Conservation (phyloP, 2,797 vertebrate genomes). For the Gila robusta region DNA sequence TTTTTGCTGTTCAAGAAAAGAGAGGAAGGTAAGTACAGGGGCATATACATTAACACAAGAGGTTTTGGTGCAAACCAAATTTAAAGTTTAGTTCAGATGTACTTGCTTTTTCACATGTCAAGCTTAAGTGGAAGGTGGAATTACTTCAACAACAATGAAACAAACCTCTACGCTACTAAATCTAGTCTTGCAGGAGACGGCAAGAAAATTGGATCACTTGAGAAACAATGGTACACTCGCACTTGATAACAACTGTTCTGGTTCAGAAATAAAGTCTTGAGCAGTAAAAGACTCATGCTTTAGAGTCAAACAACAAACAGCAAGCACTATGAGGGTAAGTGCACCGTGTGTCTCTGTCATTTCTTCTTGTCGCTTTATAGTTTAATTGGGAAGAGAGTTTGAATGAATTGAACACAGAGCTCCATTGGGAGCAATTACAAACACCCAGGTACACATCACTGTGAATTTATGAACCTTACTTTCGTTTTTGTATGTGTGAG, state of each 20-base stretch:
- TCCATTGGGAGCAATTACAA: constrained; percentile 66
- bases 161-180: neutral
- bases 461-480: constrained; percentile 32
- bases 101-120: neutral
- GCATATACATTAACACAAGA: neutral
- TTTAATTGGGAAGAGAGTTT: constrained; percentile 49
- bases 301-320: constrained; percentile 42
- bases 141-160: neutral
- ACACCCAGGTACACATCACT: constrained; percentile 56
- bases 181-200: neutral
- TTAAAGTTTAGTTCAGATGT: neutral
- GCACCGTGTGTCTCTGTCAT: constrained; percentile 19
- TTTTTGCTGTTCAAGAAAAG: constrained; percentile 85
- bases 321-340: constrained; percentile 36
- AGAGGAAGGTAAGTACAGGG: neutral
- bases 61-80: neutral
- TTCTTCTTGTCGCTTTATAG: constrained; percentile 30
- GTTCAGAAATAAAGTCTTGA: constrained; percentile 8
- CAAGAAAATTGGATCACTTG: constrained; percentile 30
- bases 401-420: constrained; percentile 60
- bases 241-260: constrained; percentile 15
- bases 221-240: constrained; percentile 8
- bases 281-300: constrained; percentile 34
- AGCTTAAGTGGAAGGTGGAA: neutral
- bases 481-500: constrained; percentile 3